These are phyloP conservation scores for Aldabrachelys gigantea DNA, from an alignment of 2,113 vertebrate species.

Conservation along the genomic window DNA sequence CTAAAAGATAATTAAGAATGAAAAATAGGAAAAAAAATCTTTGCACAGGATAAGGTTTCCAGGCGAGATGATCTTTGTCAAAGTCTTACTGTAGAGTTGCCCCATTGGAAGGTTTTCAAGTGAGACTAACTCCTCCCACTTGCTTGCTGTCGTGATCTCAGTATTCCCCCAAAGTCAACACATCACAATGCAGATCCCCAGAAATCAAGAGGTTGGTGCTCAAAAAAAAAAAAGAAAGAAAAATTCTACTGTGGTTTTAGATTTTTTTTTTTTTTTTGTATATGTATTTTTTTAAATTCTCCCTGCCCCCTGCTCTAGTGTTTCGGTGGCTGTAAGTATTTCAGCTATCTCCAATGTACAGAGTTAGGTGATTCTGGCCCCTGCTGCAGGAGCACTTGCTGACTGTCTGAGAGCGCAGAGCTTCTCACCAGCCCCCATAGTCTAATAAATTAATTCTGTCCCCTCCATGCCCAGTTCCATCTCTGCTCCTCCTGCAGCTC, in stretches of 20 bases:
- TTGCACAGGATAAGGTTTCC: background rate
- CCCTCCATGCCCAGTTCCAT: background rate
- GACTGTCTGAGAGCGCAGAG: background rate
- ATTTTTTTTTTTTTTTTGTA: background rate
- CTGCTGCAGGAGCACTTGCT: background rate
- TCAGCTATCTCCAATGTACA: background rate
- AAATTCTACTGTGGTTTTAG: background rate
- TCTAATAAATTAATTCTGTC: background rate
- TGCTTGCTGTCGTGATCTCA: background rate
- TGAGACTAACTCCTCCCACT: background rate
- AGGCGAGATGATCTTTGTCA: background rate
- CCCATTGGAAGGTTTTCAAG: background rate
- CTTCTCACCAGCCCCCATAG: background rate
- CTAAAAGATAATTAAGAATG: background rate
- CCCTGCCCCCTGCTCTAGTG: background rate
- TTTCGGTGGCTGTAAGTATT: background rate
- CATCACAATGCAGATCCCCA: too few relatives aligned
- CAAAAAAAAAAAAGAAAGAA: fast-evolving
- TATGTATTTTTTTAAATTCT: background rate
- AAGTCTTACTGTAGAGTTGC: background rate
- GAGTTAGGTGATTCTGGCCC: background rate
- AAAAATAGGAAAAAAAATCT: background rate
- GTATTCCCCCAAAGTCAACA: background rate
- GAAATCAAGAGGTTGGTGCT: background rate
- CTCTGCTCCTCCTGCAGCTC: background rate